Base-by-base conservation (phyloP, 2,113 vertebrate genomes). In the Aspiorhynchus laticeps region DNA sequence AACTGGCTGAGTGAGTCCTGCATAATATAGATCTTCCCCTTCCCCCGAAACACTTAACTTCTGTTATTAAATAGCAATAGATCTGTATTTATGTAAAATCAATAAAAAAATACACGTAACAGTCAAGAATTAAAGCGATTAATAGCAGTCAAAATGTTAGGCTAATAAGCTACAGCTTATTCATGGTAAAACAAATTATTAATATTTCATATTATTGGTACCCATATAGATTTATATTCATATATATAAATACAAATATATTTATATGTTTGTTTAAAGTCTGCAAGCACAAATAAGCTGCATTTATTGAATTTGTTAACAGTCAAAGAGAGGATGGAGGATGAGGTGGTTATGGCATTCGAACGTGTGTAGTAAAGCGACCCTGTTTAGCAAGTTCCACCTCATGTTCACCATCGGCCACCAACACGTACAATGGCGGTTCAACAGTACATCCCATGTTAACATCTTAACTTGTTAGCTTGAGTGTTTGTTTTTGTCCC, bases 111-210 rank as follows among this genome's bases (percentile, higher is more conserved):
- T 94, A 95, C 94, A 96, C 94, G 91, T 95, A 96, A 95, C 95
- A 96, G 95, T 95, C 95, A 95, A 95, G 93, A 92, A 96, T 96
- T 94, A 93, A 94, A 94, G 93, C 92, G 93, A 95, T 95, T 93
- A 92, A 93, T 95, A 96, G 94, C 95, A 96, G 95, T 95, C 94
- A 94, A 94, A 95, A 96, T 93, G 94, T 95, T 95, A 96, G 95
- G 95, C 94, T 95, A 95, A 96, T 95, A 95, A 95, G 95, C 95
- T 94, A 95, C 93, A 95, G 95, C 95, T 95, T 96, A 96, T 95
- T 96, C 91, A 95, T 95, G 93, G 94, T 95, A 94, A 95, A 95
- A 96, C 93, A 92, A 89, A 87, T 87, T 95, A 88, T 89, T 90
- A 93, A 94, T 83, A 71, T 83, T 94, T 93, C 90, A 94, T 95